Conservation (phyloP, 2,113 vertebrate genomes). For the Tringa solitaria region DNA sequence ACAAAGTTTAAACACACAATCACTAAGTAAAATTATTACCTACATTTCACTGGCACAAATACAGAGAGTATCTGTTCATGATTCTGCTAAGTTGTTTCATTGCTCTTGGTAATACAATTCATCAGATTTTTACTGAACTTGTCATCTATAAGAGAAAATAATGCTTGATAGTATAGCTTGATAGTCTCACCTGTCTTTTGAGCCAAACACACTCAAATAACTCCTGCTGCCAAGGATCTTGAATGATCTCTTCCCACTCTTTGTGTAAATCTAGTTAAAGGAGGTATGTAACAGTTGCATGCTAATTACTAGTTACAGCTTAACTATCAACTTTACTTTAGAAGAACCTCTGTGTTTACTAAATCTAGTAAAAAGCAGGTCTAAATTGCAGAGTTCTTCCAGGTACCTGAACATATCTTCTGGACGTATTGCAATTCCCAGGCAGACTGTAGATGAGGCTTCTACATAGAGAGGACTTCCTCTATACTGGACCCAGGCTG, state of each 20-base stretch:
- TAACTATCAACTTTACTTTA: not conserved
- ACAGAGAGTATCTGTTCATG: not conserved
- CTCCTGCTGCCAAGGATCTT: not conserved
- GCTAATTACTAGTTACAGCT: not conserved
- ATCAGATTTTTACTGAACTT: not conserved
- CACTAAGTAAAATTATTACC: not conserved
- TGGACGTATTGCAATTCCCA: not conserved
- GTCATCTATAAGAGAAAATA: not conserved
- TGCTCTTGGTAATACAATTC: not conserved
- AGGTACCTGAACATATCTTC: not conserved
- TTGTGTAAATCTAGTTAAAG: not conserved
- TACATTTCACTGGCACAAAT: not conserved
- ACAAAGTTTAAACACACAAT: not conserved
- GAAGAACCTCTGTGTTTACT: not conserved
- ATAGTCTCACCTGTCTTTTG: not conserved
- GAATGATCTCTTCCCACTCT: not conserved
- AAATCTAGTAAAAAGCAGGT: not conserved
- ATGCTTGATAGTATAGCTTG: not conserved
- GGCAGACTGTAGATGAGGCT: not conserved
- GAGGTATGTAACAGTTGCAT: not conserved
- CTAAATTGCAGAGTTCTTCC: not conserved
- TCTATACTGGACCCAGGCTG: not conserved
- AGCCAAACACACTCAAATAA: not conserved
- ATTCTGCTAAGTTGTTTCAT: not conserved
- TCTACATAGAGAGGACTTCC: not conserved